Percentiles rank a stretch among this genome's conserved stretches.
Conservation (phyloP, 1,140 invertebrate genomes). For the Drosophila sp. region DNA sequence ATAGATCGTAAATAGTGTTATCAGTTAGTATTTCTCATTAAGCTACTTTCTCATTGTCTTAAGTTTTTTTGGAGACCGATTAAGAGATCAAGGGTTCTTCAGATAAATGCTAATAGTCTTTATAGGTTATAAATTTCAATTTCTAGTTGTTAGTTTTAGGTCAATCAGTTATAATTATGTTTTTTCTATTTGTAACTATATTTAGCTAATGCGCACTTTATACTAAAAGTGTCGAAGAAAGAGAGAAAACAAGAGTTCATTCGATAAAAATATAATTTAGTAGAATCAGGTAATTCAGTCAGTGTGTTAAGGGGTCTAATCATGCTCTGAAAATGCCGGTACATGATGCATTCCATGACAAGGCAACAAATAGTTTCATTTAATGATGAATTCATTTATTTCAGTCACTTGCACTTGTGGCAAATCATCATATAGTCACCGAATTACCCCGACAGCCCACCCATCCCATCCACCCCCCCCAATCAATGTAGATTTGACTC, state of each 20-base stretch:
- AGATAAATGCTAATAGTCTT: too few relatives aligned
- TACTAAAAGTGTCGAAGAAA: too few relatives aligned
- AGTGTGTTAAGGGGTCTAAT: neutral
- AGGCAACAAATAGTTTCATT: neutral
- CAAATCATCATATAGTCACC: conserved; percentile 2
- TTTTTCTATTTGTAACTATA: too few relatives aligned
- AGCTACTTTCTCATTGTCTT: neutral
- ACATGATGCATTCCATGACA: conserved; percentile 13
- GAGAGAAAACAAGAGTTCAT: too few relatives aligned
- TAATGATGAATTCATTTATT: conserved; percentile 33
- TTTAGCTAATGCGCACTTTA: too few relatives aligned
- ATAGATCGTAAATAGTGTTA: too few relatives aligned
- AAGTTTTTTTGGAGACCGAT: neutral
- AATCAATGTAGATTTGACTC: conserved; percentile 10
- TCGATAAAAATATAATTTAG: neutral
- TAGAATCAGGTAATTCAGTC: neutral
- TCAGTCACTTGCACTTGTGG: conserved; percentile 3
- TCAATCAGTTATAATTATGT: too few relatives aligned
- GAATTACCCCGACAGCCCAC: neutral
- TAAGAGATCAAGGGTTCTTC: too few relatives aligned
- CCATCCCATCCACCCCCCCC: conserved; percentile 1
- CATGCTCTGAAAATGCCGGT: conserved; percentile 1
- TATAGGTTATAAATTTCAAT: too few relatives aligned
- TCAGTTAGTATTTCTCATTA: too few relatives aligned
- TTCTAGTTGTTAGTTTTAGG: too few relatives aligned